Percentiles rank a stretch among this genome's conserved stretches.
These are phyloP conservation scores for Scaeva pyrastri DNA, from an alignment of 2,888 invertebrate genomes.

Conservation along the genomic window DNA sequence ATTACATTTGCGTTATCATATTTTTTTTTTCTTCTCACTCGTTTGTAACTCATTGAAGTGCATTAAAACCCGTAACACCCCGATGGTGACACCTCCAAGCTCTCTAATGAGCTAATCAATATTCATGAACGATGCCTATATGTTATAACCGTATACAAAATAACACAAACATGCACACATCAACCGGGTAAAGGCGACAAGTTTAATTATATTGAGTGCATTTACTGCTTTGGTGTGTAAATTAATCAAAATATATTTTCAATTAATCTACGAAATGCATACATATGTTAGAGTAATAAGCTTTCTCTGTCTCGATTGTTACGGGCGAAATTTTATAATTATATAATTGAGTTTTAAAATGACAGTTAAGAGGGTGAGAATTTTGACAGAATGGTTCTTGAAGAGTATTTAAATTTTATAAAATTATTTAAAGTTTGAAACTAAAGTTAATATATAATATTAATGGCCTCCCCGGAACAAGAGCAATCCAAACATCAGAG, in stretches of 20 bases:
- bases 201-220: conserved; percentile 72
- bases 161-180: background rate
- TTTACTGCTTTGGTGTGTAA: conserved; percentile 52
- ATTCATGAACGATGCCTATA: conserved; percentile 61
- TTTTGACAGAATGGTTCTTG: too few relatives aligned
- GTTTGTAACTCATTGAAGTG: conserved; percentile 60
- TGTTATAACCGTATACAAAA: background rate
- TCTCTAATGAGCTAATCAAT: conserved; percentile 74
- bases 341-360: background rate
- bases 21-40: conserved; percentile 33
- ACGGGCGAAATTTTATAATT: background rate
- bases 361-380: too few relatives aligned
- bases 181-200: conserved; percentile 2
- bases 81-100: conserved; percentile 40
- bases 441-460: too few relatives aligned
- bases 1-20: conserved; percentile 37
- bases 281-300: conserved; percentile 62
- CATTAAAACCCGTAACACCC: conserved; percentile 66
- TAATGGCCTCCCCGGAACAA: too few relatives aligned
- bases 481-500: too few relatives aligned
- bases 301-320: conserved; percentile 11
- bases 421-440: too few relatives aligned
- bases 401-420: too few relatives aligned
- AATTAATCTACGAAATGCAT: conserved; percentile 63
- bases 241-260: conserved; percentile 71